Base-by-base conservation (phyloP, 2,888 invertebrate species). In the Ligdia adustata region DNA sequence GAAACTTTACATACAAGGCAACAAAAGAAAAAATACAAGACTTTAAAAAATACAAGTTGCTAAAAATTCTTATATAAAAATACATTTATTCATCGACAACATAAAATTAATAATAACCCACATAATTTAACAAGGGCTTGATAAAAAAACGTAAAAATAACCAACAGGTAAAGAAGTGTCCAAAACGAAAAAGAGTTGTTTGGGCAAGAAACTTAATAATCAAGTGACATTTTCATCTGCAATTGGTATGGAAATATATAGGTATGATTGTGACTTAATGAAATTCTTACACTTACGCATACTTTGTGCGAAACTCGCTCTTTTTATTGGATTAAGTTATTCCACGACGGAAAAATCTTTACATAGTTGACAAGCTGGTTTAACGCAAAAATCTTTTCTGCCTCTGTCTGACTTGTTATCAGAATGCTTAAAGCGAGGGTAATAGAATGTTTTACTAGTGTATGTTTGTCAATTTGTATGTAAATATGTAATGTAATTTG, bases 181-280 rank as follows among this genome's bases (percentile, higher is more conserved):
- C 11, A 39, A 43, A 27, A 38, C 6, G 11, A 49, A 15, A 7
- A 43, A 37, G 12, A 27, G 37, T 40, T 26, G 15, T 24, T 24
- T 18, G 42, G 18, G 34, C 38, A 49, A 55, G 53, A 52, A 54
- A 38, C 41, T 27, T 44, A 26, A 39, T 41, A 44, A 40, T 22
- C 52, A 56, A 57, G 53, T 53, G 54, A 57, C 60, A 56, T 56
- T 54, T 52, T 5, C 33, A 34, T 26, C 20, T 7, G 11, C 16
- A 29, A 45, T 26, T 29, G 22, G 28, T 18, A 32, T 15, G 15
- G 11, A 26, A 18, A 13, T 38, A 15, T 12, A 18, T 24, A 2
- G 11, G 11, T 12, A 32, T 3, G 27, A 11, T 12, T 27, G 12
- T n/a, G n/a, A n/a, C n/a, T 27, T 27, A 12, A 12, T 12, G 11